Base-by-base conservation (phyloP, 2,888 invertebrate genomes). In the Coenonympha arcania region DNA sequence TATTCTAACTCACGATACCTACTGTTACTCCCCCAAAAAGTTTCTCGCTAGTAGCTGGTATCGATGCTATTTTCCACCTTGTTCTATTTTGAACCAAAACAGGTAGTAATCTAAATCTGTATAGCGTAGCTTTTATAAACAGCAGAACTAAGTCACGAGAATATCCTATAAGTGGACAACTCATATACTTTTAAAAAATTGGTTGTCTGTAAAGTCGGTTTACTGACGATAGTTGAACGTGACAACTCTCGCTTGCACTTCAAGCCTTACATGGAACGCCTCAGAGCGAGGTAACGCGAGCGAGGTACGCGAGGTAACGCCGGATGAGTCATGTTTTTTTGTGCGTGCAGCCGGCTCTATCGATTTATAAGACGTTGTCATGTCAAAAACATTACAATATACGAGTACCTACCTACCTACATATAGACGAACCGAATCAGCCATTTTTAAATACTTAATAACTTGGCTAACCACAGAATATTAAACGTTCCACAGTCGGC, bases 81-180 rank as follows among this genome's bases (percentile, higher is more conserved):
- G 68, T 60, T 52, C 68, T 53, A 68, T 52, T 66, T 69, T 55
- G 55, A 44, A 34, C 49, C n/a, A n/a, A n/a, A n/a, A 55, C 52
- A 66, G 58, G 60, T 56, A 53, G 55, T 53, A 57, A 61, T 61
- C 63, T 58, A 61, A 62, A 60, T 61, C 48, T 42, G 59, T 58
- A 59, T 49, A 57, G 43, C 53, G 62, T n/a, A 63, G 63, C 63
- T 48, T 69, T 69, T 63, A 62, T 62, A 65, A 56, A 61, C 37
- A 45, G 51, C 48, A 34, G 49, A 52, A 40, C 39, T 33, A 22
- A 50, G 52, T 50, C 47, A 49, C 41, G 53, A 50, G 34, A 56
- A 53, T 52, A 49, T 57, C 58, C 62, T 57, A 55, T 55, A 31
- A 52, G 41, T 34, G 50, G 31, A 60, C 55, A 52, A 59, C 54